A percentile compares a stretch with the other conserved stretches of the same genome.
Conservation (phyloP, 2,888 invertebrate genomes). For the Elegia similella region DNA sequence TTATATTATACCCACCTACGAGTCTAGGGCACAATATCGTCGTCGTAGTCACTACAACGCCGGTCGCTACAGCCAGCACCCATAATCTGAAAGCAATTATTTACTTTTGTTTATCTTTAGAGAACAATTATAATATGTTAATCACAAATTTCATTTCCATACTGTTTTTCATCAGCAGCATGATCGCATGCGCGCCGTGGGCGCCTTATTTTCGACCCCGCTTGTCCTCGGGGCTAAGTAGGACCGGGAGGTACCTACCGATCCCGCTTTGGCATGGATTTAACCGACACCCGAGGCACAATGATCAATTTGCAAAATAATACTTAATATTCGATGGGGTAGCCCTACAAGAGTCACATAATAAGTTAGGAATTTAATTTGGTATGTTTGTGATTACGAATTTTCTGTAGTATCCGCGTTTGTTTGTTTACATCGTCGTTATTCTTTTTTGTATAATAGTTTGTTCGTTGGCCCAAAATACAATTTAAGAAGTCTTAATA, state of each 20-base stretch:
- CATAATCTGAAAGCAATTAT: background rate
- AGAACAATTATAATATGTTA: background rate
- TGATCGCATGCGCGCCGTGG: slow-evolving; percentile 46
- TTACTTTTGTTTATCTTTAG: background rate
- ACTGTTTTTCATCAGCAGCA: slow-evolving; percentile 8
- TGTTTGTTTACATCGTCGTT: no score
- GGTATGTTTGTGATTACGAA: slow-evolving; percentile 18
- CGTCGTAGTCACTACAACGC: no score
- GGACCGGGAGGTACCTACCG: background rate
- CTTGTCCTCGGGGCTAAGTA: background rate
- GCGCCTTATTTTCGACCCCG: slow-evolving; percentile 29
- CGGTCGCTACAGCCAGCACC: no score
- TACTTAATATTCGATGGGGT: slow-evolving; percentile 59
- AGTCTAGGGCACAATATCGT: no score
- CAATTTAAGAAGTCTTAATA: no score
- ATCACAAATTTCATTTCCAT: slow-evolving; percentile 5
- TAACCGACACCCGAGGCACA: slow-evolving; percentile 44
- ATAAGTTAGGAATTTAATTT: slow-evolving; percentile 30
- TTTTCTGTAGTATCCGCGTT: background rate
- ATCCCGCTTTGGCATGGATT: slow-evolving; percentile 47
- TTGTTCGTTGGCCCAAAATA: no score
- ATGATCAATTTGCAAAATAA: slow-evolving; percentile 66
- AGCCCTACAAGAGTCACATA: slow-evolving; percentile 43
- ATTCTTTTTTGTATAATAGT: no score
- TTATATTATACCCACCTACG: no score